phyloP scores from a whole-genome alignment of 2,113 vertebrate genomes.

The Orcinus orca region DNA sequence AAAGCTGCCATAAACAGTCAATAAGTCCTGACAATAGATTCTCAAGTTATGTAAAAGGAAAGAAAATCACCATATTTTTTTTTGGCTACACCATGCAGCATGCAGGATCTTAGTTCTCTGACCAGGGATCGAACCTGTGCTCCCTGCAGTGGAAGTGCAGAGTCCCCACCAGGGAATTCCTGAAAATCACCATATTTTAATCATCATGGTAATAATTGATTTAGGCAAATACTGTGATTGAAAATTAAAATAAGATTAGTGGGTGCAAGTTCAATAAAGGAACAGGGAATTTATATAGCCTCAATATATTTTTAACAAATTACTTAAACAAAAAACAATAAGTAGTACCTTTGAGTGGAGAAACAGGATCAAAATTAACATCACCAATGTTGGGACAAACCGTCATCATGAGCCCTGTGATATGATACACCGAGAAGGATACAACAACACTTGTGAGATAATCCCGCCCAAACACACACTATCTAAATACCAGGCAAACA shows the following conservation, averaged over 20 bases:
- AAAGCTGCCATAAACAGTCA: not conserved
- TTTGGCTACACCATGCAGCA: too few species aligned
- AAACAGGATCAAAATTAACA: not conserved
- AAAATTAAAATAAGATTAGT: not conserved
- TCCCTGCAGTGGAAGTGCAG: too few species aligned
- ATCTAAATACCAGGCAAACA: not conserved
- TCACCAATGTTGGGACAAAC: not conserved
- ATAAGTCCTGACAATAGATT: not conserved
- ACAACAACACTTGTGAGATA: rapidly evolving
- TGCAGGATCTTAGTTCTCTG: too few species aligned
- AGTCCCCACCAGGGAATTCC: too few species aligned
- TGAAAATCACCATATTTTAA: not conserved
- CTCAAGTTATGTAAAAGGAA: not conserved
- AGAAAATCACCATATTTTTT: not conserved
- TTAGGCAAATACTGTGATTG: not conserved
- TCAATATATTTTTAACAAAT: not conserved
- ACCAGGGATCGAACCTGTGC: too few species aligned
- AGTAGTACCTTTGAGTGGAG: not conserved
- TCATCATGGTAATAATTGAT: not conserved
- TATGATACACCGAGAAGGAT: not conserved
- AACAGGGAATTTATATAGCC: not conserved
- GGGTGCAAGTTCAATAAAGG: not conserved
- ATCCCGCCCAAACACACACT: not conserved
- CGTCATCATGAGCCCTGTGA: rapidly evolving
- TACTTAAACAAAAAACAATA: not conserved